A percentile compares a stretch with the other conserved stretches of the same genome.
phyloP scores from a whole-genome alignment of 2,888 invertebrate species.

The Drosophila pseudotakahashii region DNA sequence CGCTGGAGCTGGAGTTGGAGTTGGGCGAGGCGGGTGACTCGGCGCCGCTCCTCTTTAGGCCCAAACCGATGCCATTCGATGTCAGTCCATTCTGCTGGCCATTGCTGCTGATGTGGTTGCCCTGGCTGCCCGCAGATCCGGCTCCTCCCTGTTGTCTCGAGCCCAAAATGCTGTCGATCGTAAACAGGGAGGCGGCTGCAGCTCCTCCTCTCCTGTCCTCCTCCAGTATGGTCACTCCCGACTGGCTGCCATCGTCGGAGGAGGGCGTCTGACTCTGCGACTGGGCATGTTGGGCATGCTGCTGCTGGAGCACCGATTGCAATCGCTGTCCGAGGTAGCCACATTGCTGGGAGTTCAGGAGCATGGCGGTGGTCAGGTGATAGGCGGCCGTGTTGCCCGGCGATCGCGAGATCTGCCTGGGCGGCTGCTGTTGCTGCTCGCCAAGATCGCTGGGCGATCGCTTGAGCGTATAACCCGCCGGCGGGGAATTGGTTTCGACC shows the following conservation, averaged over 20 bases:
- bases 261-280: conserved; percentile 81
- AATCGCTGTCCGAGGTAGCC: conserved; percentile 83
- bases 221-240: conserved; percentile 79
- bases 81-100: conserved; percentile 36
- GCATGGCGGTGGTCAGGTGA: conserved; percentile 84
- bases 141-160: conserved; percentile 83
- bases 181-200: conserved; percentile 89
- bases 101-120: conserved; percentile 44
- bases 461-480: conserved; percentile 80
- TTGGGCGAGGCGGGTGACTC: conserved; percentile 84
- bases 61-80: conserved; percentile 47
- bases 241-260: conserved; percentile 81
- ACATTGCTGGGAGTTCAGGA: conserved; percentile 84
- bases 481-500: conserved; percentile 81
- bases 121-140: conserved; percentile 36
- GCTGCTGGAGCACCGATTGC: conserved; percentile 83
- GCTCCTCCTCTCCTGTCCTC: conserved; percentile 81
- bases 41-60: conserved; percentile 72
- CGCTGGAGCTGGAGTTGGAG: conserved; percentile 85
- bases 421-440: conserved; percentile 68
- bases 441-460: conserved; percentile 75
- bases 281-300: conserved; percentile 66
- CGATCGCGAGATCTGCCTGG: conserved; percentile 62
- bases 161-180: conserved; percentile 94
- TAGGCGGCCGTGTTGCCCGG: conserved; percentile 76